Conservation (phyloP, 2,113 vertebrate genomes). For the Oryzias celebensis region DNA sequence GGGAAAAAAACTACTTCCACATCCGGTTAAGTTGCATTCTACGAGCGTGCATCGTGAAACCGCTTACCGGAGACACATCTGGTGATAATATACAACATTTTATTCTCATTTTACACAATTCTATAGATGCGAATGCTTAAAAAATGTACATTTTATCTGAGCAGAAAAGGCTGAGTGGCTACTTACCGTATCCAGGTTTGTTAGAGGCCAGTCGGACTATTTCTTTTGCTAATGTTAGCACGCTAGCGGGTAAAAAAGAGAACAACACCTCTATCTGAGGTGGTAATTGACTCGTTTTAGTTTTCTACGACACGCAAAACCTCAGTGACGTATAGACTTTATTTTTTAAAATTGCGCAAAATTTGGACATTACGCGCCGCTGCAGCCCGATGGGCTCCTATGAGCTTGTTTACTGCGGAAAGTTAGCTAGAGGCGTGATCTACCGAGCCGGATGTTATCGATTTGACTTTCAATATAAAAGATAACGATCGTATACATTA, state of each 20-base stretch:
- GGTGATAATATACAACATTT: background rate
- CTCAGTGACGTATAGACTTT: background rate
- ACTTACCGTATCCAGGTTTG: slow-evolving; percentile 54
- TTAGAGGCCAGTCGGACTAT: slow-evolving; percentile 9
- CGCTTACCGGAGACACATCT: background rate
- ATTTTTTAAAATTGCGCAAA: background rate
- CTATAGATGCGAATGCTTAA: background rate
- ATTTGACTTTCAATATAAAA: slow-evolving; percentile 45
- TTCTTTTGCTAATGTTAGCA: slow-evolving; percentile 50
- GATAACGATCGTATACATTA: background rate
- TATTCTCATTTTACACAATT: background rate
- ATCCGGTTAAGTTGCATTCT: slow-evolving; percentile 71
- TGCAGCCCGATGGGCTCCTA: slow-evolving; percentile 11
- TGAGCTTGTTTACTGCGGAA: slow-evolving; percentile 39
- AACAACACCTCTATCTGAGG: background rate
- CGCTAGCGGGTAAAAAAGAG: slow-evolving; percentile 37
- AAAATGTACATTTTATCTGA: background rate
- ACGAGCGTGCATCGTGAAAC: slow-evolving; percentile 26
- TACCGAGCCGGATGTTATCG: slow-evolving; percentile 24
- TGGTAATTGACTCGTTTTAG: background rate
- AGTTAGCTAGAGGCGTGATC: slow-evolving; percentile 19
- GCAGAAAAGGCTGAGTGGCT: background rate
- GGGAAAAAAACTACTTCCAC: slow-evolving; percentile 80
- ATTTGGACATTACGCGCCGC: slow-evolving; percentile 1
- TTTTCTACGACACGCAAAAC: background rate